Evolutionary conservation across 2,113 vertebrate genomes (phyloP).

Genomic region (Engystomops pustulosus): DNA sequence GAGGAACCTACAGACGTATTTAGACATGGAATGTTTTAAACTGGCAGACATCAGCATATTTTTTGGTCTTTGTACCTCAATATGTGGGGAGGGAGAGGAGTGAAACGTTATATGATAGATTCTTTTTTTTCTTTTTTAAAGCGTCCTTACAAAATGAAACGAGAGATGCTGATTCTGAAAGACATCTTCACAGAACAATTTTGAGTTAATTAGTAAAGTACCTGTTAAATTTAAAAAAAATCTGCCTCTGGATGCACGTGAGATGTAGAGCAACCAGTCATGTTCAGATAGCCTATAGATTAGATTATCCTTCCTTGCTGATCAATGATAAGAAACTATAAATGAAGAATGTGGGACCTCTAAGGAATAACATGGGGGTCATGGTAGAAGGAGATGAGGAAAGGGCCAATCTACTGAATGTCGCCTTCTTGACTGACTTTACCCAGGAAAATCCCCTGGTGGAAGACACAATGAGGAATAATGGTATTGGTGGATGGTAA

Average conservation of each 20-base stretch:
- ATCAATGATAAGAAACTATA: too few species aligned
- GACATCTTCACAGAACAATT: neutral
- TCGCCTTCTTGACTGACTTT: too few species aligned
- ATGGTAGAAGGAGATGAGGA: too few species aligned
- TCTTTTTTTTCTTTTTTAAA: neutral
- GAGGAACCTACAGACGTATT: constrained; percentile 7
- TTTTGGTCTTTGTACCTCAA: neutral
- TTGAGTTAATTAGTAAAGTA: neutral
- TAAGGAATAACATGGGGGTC: too few species aligned
- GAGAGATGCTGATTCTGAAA: neutral
- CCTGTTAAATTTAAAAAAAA: neutral
- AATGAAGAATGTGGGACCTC: too few species aligned
- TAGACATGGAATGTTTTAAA: constrained; percentile 13
- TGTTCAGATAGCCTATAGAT: neutral
- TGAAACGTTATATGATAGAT: neutral
- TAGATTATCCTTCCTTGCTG: too few species aligned
- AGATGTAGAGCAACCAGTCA: neutral
- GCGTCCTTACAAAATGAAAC: neutral
- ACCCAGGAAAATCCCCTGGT: too few species aligned
- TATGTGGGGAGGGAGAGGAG: neutral
- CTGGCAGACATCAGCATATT: neutral
- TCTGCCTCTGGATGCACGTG: neutral
- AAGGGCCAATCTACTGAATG: too few species aligned
- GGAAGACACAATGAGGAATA: too few species aligned
- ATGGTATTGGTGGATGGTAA: too few species aligned